A percentile compares a stretch with the other conserved stretches of the same genome.
Evolutionary conservation across 2,888 invertebrate genomes (phyloP).

Genomic region (Allygus modestus): DNA sequence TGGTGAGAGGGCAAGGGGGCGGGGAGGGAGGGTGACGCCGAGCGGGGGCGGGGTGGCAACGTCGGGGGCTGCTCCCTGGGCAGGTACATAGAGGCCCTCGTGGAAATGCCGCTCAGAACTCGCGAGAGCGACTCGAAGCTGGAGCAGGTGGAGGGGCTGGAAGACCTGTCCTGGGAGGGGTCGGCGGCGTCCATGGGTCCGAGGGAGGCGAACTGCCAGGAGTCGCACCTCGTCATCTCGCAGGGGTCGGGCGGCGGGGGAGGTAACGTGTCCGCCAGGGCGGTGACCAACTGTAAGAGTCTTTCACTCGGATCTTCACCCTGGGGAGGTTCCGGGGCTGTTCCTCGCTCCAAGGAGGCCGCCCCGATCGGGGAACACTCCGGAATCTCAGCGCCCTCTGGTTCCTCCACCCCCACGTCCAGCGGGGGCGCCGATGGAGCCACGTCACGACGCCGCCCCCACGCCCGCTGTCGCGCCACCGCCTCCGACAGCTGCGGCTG

Average conservation of each 20-base stretch:
- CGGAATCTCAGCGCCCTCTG: not conserved
- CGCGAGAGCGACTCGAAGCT: slow-evolving; percentile 58
- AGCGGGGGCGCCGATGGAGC: slow-evolving; percentile 47
- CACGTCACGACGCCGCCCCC: not conserved
- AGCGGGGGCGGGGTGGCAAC: slow-evolving; percentile 38
- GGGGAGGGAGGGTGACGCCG: slow-evolving; percentile 30
- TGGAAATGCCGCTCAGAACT: slow-evolving; percentile 23
- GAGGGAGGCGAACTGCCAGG: slow-evolving; percentile 61
- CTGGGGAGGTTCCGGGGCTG: not conserved
- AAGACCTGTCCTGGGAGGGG: not conserved
- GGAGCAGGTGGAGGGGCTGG: slow-evolving; percentile 52
- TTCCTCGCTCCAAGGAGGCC: not conserved
- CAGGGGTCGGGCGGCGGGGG: slow-evolving; percentile 48
- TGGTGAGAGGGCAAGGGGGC: not conserved
- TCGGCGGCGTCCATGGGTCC: not conserved
- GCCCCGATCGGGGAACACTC: not conserved
- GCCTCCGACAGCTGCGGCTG: slow-evolving; percentile 51
- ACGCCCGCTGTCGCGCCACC: slow-evolving; percentile 26
- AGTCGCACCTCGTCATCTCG: slow-evolving; percentile 59
- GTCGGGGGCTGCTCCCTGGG: not conserved
- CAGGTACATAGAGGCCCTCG: slow-evolving; percentile 52
- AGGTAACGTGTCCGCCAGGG: slow-evolving; percentile 28
- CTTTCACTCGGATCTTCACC: not conserved
- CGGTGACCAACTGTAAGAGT: slow-evolving; percentile 44
- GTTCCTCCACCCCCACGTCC: slow-evolving; percentile 30